These are phyloP conservation scores for Anodontia alba DNA, from an alignment of 2,888 invertebrate species.

Conservation along the genomic window DNA sequence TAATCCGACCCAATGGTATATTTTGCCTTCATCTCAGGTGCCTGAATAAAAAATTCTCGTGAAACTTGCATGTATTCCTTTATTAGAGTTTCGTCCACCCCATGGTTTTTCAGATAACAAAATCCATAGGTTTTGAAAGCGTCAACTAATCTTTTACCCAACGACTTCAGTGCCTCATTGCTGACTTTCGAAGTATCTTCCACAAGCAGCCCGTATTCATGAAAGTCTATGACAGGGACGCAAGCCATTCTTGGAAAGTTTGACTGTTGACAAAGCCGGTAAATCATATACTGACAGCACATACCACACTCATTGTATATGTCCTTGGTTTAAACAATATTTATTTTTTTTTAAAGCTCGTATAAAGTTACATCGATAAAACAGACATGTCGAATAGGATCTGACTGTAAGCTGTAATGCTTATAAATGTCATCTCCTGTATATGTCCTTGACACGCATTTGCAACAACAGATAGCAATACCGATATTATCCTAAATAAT, in stretches of 20 bases:
- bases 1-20: not conserved
- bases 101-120: not conserved
- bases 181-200: not conserved
- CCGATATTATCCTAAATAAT: no score
- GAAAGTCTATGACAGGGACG: not conserved
- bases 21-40: not conserved
- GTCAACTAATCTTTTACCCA: not conserved
- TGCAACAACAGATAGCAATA: no score
- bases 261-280: no score
- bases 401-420: no score
- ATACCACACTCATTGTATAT: no score
- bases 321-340: no score
- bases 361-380: no score
- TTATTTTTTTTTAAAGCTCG: no score
- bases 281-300: no score
- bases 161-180: not conserved
- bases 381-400: no score
- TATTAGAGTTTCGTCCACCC: not conserved
- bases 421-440: no score
- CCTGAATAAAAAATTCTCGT: not conserved
- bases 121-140: not conserved
- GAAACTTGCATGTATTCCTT: not conserved
- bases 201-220: not conserved
- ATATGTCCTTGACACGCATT: no score
- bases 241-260: not conserved